Base-by-base conservation (phyloP, 1,140 invertebrate genomes). In the Drosophila nannoptera region DNA sequence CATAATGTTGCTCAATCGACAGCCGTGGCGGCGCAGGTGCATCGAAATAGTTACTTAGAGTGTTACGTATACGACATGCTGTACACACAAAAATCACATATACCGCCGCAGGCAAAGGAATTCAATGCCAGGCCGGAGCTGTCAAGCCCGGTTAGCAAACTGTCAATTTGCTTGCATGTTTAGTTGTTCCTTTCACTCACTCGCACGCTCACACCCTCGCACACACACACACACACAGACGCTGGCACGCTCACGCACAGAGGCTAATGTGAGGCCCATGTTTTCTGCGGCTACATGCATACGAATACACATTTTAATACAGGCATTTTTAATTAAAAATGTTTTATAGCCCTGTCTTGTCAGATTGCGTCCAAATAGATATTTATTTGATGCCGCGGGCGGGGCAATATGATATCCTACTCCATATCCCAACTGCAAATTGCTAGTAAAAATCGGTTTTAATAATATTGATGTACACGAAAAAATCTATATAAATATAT, bases 151-250 rank as follows among this genome's bases (percentile, higher is more conserved):
- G 68, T 69, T 75, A 80, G 59, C 72, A 84, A 83, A 80, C 78
- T 83, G 78, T 83, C 78, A 84, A 83, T 83, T 82, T 84, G 69
- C 63, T 77, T 76, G 73, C 68, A 71, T 66, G 67, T 62, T 64
- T 45, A 58, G 50, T 49, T 63, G 53, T 14, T 56, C 59, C 75
- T 50, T 56, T 65, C 64, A 65, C 38, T 40, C 38, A 11, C n/a
- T n/a, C n/a, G n/a, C n/a, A n/a, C n/a, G n/a, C n/a, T n/a, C n/a
- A n/a, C n/a, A n/a, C n/a, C n/a, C n/a, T n/a, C n/a, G n/a, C n/a
- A n/a, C n/a, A n/a, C n/a, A n/a, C 7, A 4, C n/a, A 7, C 36
- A 38, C 8, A 38, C 36, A 11, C n/a, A 40, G 12, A 40, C 38
- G 38, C 8, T n/a, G n/a, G n/a, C n/a, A n/a, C n/a, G n/a, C n/a